Base-by-base conservation (phyloP, 2,113 vertebrate species). In the Apodemus sylvaticus region DNA sequence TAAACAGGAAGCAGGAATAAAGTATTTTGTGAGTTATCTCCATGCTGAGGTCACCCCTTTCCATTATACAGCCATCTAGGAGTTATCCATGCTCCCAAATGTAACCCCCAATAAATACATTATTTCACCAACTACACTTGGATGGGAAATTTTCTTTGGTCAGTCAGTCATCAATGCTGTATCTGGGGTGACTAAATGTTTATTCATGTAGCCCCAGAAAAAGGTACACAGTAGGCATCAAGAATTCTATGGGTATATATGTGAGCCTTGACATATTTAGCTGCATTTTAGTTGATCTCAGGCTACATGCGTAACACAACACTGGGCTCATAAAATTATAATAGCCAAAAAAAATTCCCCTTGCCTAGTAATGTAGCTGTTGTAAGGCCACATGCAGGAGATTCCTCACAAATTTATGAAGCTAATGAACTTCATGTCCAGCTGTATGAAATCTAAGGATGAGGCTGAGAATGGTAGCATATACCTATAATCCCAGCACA, bases 271-370 rank as follows among this genome's bases (percentile, higher is more conserved):
- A 22, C 53, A 91, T 92, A 91, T 12, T 55, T 20, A 48, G 60
- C 12, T 58, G 24, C 8, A 76, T 29, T 14, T 90, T 48, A 26
- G 68, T 19, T 31, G 36, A 48, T 77, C 36, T 76, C 2, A 0
- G 71, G 9, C n/a, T 48, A 34, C 4, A 4, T 19, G 39, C 3
- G 7, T 26, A 5, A 66, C 24, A 68, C 0, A 3, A 58, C 3
- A 7, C 8, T 48, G 14, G 31, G 10, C 31, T 24, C 24, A n/a
- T 22, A 68, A 60, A 42, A 70, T 85, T 60, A 20, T 31, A 77
- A 58, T 14, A 24, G 8, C 6, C 3, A 39, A 34, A 34, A 90
- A 26, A 20, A 2, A 58, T 76, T 68, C 29, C 88, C 53, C 22
- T 26, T 42, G 55, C 42, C 77, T 83, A 26, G 64, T 14, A 26